A percentile compares a stretch with the other conserved stretches of the same genome.
phyloP scores from a whole-genome alignment of 2,113 vertebrate genomes.

The Cyprinodon tularosa region DNA sequence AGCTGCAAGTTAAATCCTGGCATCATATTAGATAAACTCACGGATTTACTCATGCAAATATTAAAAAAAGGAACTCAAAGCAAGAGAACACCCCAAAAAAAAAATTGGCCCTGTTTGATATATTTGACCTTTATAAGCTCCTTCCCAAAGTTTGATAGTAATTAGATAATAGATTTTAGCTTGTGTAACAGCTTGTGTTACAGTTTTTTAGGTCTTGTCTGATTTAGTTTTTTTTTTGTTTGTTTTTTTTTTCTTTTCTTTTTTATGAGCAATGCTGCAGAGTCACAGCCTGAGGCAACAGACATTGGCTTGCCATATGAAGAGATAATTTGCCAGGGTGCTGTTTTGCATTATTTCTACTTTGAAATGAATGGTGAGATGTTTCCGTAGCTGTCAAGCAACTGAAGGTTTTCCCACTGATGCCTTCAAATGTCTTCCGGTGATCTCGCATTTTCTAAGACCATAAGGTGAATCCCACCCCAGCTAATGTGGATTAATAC shows the following conservation, averaged over 20 bases:
- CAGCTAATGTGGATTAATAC: conserved; percentile 10
- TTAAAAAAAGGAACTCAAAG: not conserved
- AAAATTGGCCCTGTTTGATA: conserved; percentile 1
- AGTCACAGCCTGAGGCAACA: not conserved
- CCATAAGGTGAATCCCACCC: conserved; percentile 16
- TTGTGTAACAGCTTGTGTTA: not conserved
- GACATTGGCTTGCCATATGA: not conserved
- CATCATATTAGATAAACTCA: conserved; percentile 49
- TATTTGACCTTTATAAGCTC: not conserved
- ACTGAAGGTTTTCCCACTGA: conserved; percentile 2
- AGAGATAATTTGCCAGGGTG: conserved; percentile 7
- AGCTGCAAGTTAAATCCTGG: conserved; percentile 42
- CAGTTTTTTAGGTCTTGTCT: not conserved
- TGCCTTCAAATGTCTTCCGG: not conserved
- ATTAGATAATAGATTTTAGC: conserved; percentile 11
- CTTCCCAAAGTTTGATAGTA: conserved; percentile 3
- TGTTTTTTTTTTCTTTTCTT: not conserved
- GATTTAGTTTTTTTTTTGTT: not conserved
- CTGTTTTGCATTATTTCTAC: conserved; percentile 1
- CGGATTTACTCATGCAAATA: conserved; percentile 45
- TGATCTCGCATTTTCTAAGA: conserved; percentile 3
- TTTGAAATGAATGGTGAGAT: not conserved
- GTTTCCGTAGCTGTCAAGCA: conserved; percentile 7
- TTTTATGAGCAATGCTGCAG: not conserved
- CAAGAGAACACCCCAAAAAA: not conserved